phyloP scores from a whole-genome alignment of 2,888 invertebrate species.

The Napeogenes inachia region DNA sequence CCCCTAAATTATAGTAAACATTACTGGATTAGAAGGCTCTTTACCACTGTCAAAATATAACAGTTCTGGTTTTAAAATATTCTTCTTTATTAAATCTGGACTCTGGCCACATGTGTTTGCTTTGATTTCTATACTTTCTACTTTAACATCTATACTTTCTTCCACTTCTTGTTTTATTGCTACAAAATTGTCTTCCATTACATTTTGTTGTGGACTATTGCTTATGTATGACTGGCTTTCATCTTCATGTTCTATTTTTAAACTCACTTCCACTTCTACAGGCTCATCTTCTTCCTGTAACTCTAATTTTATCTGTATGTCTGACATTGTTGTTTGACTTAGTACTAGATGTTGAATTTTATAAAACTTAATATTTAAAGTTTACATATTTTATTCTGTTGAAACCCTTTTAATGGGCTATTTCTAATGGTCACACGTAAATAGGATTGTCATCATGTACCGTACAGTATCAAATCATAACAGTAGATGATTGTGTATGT shows the following conservation, averaged over 20 bases:
- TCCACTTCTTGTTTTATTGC: background rate
- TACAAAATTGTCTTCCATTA: background rate
- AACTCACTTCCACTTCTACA: constrained; percentile 10
- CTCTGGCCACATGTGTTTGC: background rate
- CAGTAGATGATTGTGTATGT: constrained; percentile 27
- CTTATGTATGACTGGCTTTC: background rate
- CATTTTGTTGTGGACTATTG: background rate
- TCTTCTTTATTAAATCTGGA: background rate
- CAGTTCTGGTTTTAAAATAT: background rate
- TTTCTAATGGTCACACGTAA: constrained; percentile 3
- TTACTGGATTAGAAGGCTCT: too few relatives aligned
- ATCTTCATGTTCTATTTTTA: constrained; percentile 17
- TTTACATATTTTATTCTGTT: background rate
- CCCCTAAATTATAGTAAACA: too few relatives aligned
- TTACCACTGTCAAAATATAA: too few relatives aligned
- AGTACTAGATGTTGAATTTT: too few relatives aligned
- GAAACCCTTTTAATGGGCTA: background rate
- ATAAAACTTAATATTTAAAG: background rate
- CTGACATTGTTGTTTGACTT: constrained; percentile 6
- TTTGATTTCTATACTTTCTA: background rate
- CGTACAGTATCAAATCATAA: constrained; percentile 16
- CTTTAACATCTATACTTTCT: background rate
- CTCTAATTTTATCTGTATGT: constrained; percentile 18
- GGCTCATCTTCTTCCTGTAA: constrained; percentile 13
- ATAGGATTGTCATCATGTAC: constrained; percentile 12